Evolutionary conservation across 2,113 vertebrate species (phyloP), one percentile per base, ranked within the genome.

Genomic region (Leptobrachium leishanense): DNA sequence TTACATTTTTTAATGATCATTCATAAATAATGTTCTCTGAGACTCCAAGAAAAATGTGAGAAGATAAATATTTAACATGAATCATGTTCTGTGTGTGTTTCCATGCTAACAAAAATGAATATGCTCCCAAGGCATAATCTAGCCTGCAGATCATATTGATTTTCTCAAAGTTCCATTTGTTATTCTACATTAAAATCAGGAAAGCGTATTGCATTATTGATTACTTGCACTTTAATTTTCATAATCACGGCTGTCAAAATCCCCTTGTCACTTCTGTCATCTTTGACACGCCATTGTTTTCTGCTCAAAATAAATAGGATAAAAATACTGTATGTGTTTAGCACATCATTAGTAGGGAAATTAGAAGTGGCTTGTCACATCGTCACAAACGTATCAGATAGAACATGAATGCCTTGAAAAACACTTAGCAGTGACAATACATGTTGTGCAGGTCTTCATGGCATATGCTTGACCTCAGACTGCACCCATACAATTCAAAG

Each of bases 191-290:
- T 65, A 53, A 43, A 13, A 73, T 73, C 57, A 64, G 72, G 9
- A 54, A 54, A 76, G 54, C 20, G 44, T 68, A 76, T 76, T 43
- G 64, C 67, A 54, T 76, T 68, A 76, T 76, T 55, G 74, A 76
- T 55, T 43, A 50, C 74, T 68, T 76, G 44, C 64, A 55, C 74
- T 67, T 76, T 76, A 76, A 67, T 39, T 68, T 76, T 46, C 50
- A 55, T 68, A 66, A 76, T 76, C 64, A 46, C 63, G 66, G 54
- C n/a, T 15, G 64, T n/a, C 64, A 55, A 43, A 50, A 68, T 42
- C 63, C 74, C 42, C 46, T 50, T 50, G 44, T 55, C 67, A 43
- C 67, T 53, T 6, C 63, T 55, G 64, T 55, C 74, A 43, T 13
- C 44, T 54, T 76, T 7, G 67, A 68, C 64, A 65, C 62, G 41